phyloP scores from a whole-genome alignment of 1,140 invertebrate species.

The Hydropsyche tenuis region DNA sequence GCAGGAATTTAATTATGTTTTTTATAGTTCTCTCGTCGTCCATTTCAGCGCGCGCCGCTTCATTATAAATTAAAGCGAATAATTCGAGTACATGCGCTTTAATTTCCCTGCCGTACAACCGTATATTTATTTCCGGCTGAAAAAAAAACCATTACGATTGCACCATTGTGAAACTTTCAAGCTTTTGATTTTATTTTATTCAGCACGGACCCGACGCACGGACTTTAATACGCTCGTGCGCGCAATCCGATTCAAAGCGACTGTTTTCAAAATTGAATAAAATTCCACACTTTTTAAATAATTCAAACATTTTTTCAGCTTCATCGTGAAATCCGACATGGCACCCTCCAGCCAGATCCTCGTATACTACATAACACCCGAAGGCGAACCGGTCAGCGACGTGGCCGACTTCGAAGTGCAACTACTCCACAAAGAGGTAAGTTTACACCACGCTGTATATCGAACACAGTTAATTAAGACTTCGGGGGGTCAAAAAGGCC shows the following conservation, averaged over 20 bases:
- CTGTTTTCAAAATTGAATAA: too few species aligned
- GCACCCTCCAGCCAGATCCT: constrained; percentile 75
- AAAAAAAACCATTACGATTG: too few species aligned
- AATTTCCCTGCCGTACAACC: neutral
- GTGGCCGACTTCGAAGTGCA: constrained; percentile 69
- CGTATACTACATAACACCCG: constrained; percentile 77
- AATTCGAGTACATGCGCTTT: neutral
- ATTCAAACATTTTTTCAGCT: constrained; percentile 57
- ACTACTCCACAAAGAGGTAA: constrained; percentile 66
- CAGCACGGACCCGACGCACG: too few species aligned
- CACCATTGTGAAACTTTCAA: too few species aligned
- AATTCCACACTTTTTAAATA: too few species aligned
- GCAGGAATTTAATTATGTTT: constrained; percentile 5
- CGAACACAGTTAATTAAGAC: constrained; percentile 9
- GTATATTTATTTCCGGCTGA: neutral
- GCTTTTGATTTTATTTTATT: too few species aligned
- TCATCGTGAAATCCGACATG: constrained; percentile 73
- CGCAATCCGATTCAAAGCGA: too few species aligned
- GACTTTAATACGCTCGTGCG: too few species aligned
- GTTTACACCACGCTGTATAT: too few species aligned
- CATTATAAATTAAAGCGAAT: constrained; percentile 14
- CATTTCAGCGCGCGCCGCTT: neutral
- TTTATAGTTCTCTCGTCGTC: neutral
- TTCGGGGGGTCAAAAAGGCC: constrained; percentile 20
- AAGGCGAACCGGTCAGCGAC: constrained; percentile 76